These are phyloP conservation scores for Yponomeuta plumbellus DNA, from an alignment of 2,888 invertebrate species.

Conservation along the genomic window DNA sequence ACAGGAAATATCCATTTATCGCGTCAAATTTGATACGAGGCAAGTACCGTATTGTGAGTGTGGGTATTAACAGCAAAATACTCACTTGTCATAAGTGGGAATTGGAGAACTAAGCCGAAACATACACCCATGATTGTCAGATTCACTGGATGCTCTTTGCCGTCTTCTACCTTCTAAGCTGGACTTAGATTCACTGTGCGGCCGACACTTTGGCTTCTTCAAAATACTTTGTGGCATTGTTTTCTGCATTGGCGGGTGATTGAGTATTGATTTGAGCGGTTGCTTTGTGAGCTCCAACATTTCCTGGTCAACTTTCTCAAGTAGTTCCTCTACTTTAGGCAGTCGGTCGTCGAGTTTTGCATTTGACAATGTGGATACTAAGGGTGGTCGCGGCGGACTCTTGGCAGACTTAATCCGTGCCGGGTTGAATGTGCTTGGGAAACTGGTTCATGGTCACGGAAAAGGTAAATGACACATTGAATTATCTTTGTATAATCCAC, in stretches of 20 bases:
- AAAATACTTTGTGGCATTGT: constrained; percentile 60
- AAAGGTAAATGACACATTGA: constrained; percentile 13
- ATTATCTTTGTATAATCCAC: constrained; percentile 21
- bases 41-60: too few relatives aligned
- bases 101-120: constrained; percentile 48
- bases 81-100: constrained; percentile 60
- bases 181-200: constrained; percentile 46
- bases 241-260: constrained; percentile 57
- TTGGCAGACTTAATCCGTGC: background rate
- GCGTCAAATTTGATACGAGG: too few relatives aligned
- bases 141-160: constrained; percentile 69
- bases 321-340: constrained; percentile 67
- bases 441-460: background rate
- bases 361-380: background rate
- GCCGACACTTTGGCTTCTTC: constrained; percentile 60
- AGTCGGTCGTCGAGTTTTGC: constrained; percentile 40
- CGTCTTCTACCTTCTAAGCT: constrained; percentile 57
- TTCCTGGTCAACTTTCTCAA: constrained; percentile 64
- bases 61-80: constrained; percentile 17
- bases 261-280: constrained; percentile 68
- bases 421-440: background rate
- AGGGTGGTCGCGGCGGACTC: constrained; percentile 54
- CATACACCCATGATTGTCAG: constrained; percentile 50
- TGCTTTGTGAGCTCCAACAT: constrained; percentile 61
- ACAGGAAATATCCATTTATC: too few relatives aligned